phyloP scores from a whole-genome alignment of 1,140 invertebrate species.

The Bombus impatiens region DNA sequence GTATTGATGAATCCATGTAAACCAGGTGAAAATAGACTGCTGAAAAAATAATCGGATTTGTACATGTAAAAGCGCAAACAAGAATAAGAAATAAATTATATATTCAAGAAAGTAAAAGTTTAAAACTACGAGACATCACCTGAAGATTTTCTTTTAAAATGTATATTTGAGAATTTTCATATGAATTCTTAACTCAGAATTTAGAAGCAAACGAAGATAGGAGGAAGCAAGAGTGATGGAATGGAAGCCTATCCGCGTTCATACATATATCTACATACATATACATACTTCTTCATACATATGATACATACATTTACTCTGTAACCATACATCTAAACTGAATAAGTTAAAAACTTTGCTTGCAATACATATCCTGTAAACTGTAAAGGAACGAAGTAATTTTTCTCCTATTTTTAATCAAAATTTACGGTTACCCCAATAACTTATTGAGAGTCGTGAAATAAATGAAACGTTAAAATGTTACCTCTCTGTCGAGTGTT shows the following conservation, averaged over 20 bases:
- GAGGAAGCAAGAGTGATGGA: conserved; percentile 27
- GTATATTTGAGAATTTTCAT: conserved; percentile 47
- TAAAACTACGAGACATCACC: not conserved
- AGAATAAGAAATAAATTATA: not conserved
- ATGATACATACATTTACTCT: conserved; percentile 16
- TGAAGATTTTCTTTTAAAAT: conserved; percentile 14
- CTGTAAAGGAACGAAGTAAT: not conserved
- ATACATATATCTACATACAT: not conserved
- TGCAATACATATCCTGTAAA: no score
- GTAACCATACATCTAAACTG: not conserved
- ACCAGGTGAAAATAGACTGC: not conserved
- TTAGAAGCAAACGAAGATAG: conserved; percentile 30
- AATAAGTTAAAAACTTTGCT: not conserved
- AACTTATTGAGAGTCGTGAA: not conserved
- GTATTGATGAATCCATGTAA: not conserved
- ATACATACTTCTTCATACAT: not conserved
- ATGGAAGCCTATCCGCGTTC: conserved; percentile 16
- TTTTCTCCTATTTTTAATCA: not conserved
- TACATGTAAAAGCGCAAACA: not conserved
- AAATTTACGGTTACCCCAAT: not conserved
- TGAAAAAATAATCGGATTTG: not conserved
- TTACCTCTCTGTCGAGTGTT: not conserved
- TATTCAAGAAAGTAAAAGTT: not conserved
- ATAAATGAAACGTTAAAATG: not conserved
- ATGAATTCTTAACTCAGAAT: conserved; percentile 45